Evolutionary conservation across 2,888 invertebrate genomes (phyloP).

Genomic region (Drosophila conformis): DNA sequence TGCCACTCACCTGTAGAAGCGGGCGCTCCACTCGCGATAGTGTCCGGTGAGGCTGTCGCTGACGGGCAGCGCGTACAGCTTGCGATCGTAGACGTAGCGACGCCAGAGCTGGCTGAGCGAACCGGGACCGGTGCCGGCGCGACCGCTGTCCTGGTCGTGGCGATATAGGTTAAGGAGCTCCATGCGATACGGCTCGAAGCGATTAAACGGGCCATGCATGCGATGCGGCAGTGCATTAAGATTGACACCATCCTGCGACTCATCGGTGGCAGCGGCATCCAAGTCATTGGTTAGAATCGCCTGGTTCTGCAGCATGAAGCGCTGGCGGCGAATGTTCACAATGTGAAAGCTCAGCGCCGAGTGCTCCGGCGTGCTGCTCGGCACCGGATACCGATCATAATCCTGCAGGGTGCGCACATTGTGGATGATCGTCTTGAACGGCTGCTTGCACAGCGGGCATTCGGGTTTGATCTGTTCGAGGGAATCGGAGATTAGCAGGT

Average conservation of each 20-base stretch:
- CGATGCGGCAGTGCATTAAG: constrained; percentile 26
- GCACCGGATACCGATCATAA: constrained; percentile 93
- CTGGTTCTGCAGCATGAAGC: constrained; percentile 57
- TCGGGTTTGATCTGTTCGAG: constrained; percentile 92
- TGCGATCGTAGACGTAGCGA: constrained; percentile 90
- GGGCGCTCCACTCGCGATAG: constrained; percentile 90
- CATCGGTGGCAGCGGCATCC: constrained; percentile 36
- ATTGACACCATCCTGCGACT: constrained; percentile 43
- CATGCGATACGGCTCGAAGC: constrained; percentile 73
- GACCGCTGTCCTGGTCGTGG: constrained; percentile 73
- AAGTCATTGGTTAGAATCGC: constrained; percentile 53
- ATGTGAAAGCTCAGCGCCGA: constrained; percentile 59
- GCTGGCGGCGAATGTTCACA: constrained; percentile 55
- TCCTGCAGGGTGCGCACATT: constrained; percentile 94
- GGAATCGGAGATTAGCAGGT: background rate
- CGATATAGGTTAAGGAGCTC: constrained; percentile 82
- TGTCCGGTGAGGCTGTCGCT: constrained; percentile 89
- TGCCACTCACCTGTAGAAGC: constrained; percentile 88
- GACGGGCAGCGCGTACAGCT: constrained; percentile 90
- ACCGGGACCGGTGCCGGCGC: constrained; percentile 63
- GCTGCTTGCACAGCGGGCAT: constrained; percentile 97
- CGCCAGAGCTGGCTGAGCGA: constrained; percentile 85
- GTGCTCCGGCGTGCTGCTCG: constrained; percentile 70
- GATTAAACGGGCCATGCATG: constrained; percentile 49
- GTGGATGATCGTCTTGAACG: constrained; percentile 95